Conservation (phyloP, 2,113 vertebrate genomes). For the Bubo scandiacus region DNA sequence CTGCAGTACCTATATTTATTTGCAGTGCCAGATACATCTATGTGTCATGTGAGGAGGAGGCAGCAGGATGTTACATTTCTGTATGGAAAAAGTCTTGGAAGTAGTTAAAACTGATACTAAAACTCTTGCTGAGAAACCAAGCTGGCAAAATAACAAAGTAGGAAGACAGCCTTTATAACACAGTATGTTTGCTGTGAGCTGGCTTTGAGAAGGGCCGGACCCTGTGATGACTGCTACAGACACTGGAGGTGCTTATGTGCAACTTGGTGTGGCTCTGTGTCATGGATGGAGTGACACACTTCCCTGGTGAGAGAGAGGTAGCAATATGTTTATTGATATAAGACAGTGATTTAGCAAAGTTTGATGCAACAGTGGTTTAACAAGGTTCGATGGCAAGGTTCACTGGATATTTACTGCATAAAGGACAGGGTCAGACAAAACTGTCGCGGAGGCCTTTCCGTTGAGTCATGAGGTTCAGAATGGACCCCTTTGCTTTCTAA, state of each 20-base stretch:
- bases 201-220: neutral
- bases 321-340: too few species aligned
- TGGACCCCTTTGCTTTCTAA: too few species aligned
- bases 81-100: neutral
- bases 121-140: neutral
- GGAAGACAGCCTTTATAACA: neutral
- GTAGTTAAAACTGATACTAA: neutral
- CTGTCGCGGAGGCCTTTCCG: too few species aligned
- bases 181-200: neutral
- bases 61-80: neutral
- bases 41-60: neutral
- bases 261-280: too few species aligned
- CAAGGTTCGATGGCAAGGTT: too few species aligned
- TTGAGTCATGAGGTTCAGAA: too few species aligned
- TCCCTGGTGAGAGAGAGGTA: too few species aligned
- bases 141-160: neutral
- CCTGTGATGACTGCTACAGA: neutral
- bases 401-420: too few species aligned
- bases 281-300: too few species aligned
- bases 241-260: neutral
- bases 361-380: too few species aligned
- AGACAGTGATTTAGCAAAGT: too few species aligned
- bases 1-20: rapidly evolving
- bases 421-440: too few species aligned
- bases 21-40: neutral